Percentiles rank a stretch among this genome's conserved stretches.
These are phyloP conservation scores for Monochamus alternatus DNA, from an alignment of 2,888 invertebrate genomes.

Conservation along the genomic window DNA sequence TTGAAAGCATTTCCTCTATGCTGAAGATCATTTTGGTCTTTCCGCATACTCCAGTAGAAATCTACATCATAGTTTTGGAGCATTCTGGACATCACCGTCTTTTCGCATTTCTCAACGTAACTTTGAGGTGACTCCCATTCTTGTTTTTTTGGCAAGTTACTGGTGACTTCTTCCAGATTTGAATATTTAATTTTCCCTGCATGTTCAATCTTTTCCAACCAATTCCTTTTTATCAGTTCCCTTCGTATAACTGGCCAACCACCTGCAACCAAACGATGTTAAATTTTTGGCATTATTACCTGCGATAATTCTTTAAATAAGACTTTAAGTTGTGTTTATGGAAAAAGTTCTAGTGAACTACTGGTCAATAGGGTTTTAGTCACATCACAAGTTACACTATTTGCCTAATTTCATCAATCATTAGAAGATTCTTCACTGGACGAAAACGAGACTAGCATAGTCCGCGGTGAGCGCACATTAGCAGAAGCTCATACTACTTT, in stretches of 20 bases:
- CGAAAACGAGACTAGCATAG: too few relatives aligned
- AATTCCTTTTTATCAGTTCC: conserved; percentile 81
- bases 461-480: too few relatives aligned
- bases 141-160: conserved; percentile 67
- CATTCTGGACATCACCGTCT: conserved; percentile 80
- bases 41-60: conserved; percentile 91
- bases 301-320: too few relatives aligned
- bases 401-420: too few relatives aligned
- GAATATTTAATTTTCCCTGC: conserved; percentile 49
- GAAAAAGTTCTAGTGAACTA: too few relatives aligned
- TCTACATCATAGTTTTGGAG: conserved; percentile 87
- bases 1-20: conserved; percentile 77
- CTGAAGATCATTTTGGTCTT: conserved; percentile 86
- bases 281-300: too few relatives aligned
- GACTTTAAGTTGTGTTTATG: too few relatives aligned
- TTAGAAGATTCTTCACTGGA: too few relatives aligned
- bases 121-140: conserved; percentile 67
- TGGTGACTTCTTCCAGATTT: conserved; percentile 65
- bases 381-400: too few relatives aligned
- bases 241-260: conserved; percentile 82
- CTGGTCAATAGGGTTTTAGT: too few relatives aligned
- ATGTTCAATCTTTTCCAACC: conserved; percentile 80
- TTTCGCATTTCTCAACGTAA: conserved; percentile 78
- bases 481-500: too few relatives aligned
- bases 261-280: conserved; percentile 66